phyloP scores from a whole-genome alignment of 2,888 invertebrate species.

The Hemistola chrysoprasaria region DNA sequence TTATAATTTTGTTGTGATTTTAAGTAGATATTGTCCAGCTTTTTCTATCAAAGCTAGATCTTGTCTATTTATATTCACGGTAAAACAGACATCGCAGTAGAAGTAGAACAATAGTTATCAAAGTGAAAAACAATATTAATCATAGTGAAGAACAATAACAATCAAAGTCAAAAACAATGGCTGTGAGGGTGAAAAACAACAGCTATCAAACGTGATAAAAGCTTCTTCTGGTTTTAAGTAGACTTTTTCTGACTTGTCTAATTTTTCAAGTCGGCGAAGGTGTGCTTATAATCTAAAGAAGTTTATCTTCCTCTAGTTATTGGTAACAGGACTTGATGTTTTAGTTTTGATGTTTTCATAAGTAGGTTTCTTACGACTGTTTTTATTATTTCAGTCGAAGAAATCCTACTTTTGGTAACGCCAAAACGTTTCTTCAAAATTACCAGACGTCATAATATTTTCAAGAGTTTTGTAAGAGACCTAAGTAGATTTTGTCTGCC shows the following conservation, averaged over 20 bases:
- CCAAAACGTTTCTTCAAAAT: neutral
- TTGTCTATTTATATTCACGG: conserved; percentile 24
- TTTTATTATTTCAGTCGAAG: conserved; percentile 17
- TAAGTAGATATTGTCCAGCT: conserved; percentile 42
- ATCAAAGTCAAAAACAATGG: no score
- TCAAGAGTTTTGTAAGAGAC: conserved; percentile 27
- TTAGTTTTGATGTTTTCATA: conserved; percentile 23
- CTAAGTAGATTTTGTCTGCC: conserved; percentile 48
- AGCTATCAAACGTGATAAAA: neutral
- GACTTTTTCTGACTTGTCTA: conserved; percentile 39
- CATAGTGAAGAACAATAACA: no score
- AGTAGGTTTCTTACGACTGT: conserved; percentile 33
- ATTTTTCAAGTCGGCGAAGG: conserved; percentile 31
- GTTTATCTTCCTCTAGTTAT: neutral
- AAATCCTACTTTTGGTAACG: conserved; percentile 27
- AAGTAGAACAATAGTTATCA: neutral
- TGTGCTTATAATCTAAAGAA: conserved; percentile 27
- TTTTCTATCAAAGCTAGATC: conserved; percentile 24
- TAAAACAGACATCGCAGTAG: neutral
- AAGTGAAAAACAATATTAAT: no score
- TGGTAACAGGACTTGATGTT: neutral
- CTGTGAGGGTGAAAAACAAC: no score
- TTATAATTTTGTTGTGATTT: conserved; percentile 22
- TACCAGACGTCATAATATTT: neutral
- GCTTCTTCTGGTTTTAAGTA: conserved; percentile 31